Base-by-base conservation (phyloP, 2,113 vertebrate species). In the Syngnathus floridae region DNA sequence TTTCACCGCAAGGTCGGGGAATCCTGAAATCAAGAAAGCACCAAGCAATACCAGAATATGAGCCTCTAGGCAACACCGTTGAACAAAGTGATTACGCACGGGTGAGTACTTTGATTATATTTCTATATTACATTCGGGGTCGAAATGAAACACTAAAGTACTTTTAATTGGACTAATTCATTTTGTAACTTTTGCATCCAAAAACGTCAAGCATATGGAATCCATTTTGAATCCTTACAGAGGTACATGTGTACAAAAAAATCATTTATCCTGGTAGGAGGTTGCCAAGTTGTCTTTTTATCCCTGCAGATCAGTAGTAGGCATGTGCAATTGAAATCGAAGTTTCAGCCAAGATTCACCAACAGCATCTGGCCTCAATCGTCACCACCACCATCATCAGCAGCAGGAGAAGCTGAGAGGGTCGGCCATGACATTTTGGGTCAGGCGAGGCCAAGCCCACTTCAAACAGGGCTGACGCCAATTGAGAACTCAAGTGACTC, bases 11-110 rank as follows among this genome's bases (percentile, higher is more conserved):
- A 61, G 59, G 2, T 61, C 16, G 54, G 6, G 26, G 26, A 65
- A 5, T 16, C 64, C n/a, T 73, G 0, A 16, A 26, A 12, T 38
- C 0, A 5, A 76, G 60, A 41, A 38, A 1, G 21, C 69, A 51
- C 48, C 65, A 79, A 62, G 35, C 60, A 2, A 1, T 88, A 26
- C 46, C 56, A 49, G 83, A 85, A 40, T 77, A 82, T 48, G 76
- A 64, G 8, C 4, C 21, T 13, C 3, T 26, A 54, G 3, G 7
- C 6, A 35, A 8, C 10, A 7, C 26, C 26, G 6, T 6, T 60
- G 55, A 36, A 67, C 37, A 56, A 36, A 10, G 10, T n/a, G n/a
- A 16, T 7, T 13, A 9, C 5, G 4, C 22, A 3, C 3, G 17
- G 54, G 79, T 81, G 55, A 68, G 76, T 69, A 35, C 31, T 13